phyloP scores from a whole-genome alignment of 2,888 invertebrate species.

The Dryococelus australis region DNA sequence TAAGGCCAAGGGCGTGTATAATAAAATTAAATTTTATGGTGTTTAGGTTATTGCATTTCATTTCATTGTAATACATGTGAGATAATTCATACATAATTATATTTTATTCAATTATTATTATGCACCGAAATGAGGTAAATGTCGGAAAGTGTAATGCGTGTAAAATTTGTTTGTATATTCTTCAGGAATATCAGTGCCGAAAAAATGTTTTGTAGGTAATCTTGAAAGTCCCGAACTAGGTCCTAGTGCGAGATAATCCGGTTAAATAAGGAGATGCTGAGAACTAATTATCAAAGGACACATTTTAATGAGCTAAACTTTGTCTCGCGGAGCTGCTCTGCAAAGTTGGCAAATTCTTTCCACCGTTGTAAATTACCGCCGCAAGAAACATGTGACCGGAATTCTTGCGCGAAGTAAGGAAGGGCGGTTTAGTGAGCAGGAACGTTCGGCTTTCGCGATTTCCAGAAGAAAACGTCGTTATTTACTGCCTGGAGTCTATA shows the following conservation, averaged over 20 bases:
- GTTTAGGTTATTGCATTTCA: too few species aligned
- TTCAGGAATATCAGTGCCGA: too few species aligned
- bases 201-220: too few species aligned
- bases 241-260: background rate
- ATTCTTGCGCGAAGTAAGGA: background rate
- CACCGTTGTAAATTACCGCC: background rate
- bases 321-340: background rate
- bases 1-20: too few species aligned
- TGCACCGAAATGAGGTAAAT: too few species aligned
- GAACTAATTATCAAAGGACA: slow-evolving; percentile 10
- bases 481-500: background rate
- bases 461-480: background rate
- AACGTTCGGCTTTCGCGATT: background rate
- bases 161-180: too few species aligned
- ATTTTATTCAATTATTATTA: too few species aligned
- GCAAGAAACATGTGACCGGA: background rate
- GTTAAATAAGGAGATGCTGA: background rate
- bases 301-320: slow-evolving; percentile 11
- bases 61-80: too few species aligned
- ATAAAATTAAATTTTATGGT: too few species aligned
- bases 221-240: background rate
- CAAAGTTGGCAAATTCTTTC: background rate
- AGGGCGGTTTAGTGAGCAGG: background rate
- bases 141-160: too few species aligned
- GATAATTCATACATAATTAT: too few species aligned